Evolutionary conservation across 2,888 invertebrate genomes (phyloP).

Genomic region (Pilophorus perplexus): DNA sequence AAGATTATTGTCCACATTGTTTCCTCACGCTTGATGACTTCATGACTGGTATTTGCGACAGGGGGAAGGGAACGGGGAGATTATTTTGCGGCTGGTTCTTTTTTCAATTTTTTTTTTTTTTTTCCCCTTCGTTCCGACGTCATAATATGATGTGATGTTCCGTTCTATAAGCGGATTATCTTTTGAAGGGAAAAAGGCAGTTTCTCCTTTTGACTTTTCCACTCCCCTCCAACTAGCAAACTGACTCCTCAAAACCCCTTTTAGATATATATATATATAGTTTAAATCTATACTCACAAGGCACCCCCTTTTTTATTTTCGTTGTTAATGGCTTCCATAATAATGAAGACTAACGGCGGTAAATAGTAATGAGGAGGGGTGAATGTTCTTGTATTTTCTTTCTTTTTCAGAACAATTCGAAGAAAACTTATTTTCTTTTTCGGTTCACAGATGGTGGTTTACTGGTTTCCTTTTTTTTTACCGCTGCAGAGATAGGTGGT

Average conservation of each 20-base stretch:
- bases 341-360: constrained; percentile 34
- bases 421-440: constrained; percentile 15
- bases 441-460: constrained; percentile 10
- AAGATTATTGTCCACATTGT: no score
- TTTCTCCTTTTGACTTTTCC: constrained; percentile 17
- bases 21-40: constrained; percentile 5
- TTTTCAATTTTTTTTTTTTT: not conserved
- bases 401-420: constrained; percentile 31
- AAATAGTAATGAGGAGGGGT: not conserved
- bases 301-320: constrained; percentile 30
- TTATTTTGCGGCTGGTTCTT: not conserved
- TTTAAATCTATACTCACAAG: constrained; percentile 28
- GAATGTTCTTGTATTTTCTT: constrained; percentile 23
- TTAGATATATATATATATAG: constrained; percentile 23
- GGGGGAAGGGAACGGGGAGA: not conserved
- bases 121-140: constrained; percentile 6
- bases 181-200: constrained; percentile 17
- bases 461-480: not conserved
- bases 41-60: not conserved
- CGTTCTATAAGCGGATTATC: constrained; percentile 36
- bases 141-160: constrained; percentile 35
- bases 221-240: not conserved
- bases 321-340: constrained; percentile 35
- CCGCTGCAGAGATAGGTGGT: no score
- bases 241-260: constrained; percentile 1